Percentiles rank a stretch among this genome's conserved stretches.
These are phyloP conservation scores for Theretra japonica DNA, from an alignment of 2,888 invertebrate species.

Conservation along the genomic window DNA sequence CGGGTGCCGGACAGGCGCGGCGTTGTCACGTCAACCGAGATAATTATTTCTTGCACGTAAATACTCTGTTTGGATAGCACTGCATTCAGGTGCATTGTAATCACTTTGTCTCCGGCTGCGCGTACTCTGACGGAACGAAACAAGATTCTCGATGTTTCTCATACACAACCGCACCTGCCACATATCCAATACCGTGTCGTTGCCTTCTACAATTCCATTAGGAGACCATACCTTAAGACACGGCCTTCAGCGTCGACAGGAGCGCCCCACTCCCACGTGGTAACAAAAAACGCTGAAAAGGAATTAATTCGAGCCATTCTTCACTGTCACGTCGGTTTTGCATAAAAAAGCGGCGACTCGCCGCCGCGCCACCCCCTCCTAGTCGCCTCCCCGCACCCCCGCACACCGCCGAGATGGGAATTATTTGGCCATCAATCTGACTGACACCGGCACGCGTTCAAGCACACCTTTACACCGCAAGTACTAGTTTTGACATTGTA, in stretches of 20 bases:
- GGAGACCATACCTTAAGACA: too few relatives aligned
- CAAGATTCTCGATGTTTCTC: too few relatives aligned
- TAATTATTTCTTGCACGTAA: too few relatives aligned
- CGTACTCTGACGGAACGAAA: too few relatives aligned
- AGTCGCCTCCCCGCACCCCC: not conserved
- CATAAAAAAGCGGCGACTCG: constrained; percentile 41
- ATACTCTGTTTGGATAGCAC: too few relatives aligned
- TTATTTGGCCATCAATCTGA: constrained; percentile 39
- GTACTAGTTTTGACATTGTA: too few relatives aligned
- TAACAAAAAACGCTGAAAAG: constrained; percentile 36
- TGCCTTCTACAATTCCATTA: not conserved
- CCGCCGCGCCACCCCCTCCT: not conserved
- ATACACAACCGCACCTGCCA: too few relatives aligned
- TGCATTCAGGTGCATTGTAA: too few relatives aligned
- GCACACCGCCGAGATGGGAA: constrained; percentile 23
- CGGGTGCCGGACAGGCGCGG: too few relatives aligned
- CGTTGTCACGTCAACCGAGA: too few relatives aligned
- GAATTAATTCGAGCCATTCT: constrained; percentile 45
- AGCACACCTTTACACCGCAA: constrained; percentile 2
- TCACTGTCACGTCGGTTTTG: constrained; percentile 46
- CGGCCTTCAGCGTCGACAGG: not conserved
- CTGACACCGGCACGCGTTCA: constrained; percentile 16
- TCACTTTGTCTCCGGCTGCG: too few relatives aligned
- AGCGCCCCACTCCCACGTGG: not conserved
- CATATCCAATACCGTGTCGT: too few relatives aligned